Evolutionary conservation across 2,797 vertebrate genomes (phyloP).

Genomic region (Lindbergichthys nudifrons): DNA sequence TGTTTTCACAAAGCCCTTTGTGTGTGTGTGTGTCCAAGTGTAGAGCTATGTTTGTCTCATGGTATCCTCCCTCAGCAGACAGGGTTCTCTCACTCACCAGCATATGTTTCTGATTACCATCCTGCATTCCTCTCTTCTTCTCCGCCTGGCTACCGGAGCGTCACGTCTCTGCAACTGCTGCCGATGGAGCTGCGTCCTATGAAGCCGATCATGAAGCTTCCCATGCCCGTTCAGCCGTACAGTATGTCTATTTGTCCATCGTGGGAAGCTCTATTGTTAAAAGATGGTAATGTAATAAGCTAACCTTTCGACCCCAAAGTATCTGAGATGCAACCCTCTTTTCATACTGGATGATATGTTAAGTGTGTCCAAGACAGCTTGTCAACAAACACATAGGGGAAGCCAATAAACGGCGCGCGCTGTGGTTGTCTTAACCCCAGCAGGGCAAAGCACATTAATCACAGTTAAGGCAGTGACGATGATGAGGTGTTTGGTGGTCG

Average conservation of each 20-base stretch:
- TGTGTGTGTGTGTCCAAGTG: constrained; percentile 43
- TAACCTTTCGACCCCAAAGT: constrained; percentile 68
- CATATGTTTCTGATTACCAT: constrained; percentile 80
- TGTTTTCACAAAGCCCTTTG: constrained; percentile 75
- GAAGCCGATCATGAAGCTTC: constrained; percentile 60
- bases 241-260: constrained; percentile 55
- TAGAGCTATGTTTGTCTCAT: constrained; percentile 63
- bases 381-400: constrained; percentile 82
- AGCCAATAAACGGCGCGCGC: constrained; percentile 69
- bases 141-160: constrained; percentile 50
- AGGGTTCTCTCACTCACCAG: constrained; percentile 58
- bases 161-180: constrained; percentile 62
- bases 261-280: constrained; percentile 74
- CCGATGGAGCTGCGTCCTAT: constrained; percentile 58
- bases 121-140: constrained; percentile 61
- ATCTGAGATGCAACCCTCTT: constrained; percentile 61
- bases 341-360: constrained; percentile 78
- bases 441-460: constrained; percentile 81
- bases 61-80: constrained; percentile 67
- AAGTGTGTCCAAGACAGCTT: constrained; percentile 81
- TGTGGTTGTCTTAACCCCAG: constrained; percentile 81
- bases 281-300: constrained; percentile 84
- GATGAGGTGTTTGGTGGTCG: constrained; percentile 82
- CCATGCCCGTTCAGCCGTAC: constrained; percentile 26
- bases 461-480: constrained; percentile 68